These are phyloP conservation scores for Lamprotornis superbus DNA, from an alignment of 2,113 vertebrate species.

Conservation along the genomic window DNA sequence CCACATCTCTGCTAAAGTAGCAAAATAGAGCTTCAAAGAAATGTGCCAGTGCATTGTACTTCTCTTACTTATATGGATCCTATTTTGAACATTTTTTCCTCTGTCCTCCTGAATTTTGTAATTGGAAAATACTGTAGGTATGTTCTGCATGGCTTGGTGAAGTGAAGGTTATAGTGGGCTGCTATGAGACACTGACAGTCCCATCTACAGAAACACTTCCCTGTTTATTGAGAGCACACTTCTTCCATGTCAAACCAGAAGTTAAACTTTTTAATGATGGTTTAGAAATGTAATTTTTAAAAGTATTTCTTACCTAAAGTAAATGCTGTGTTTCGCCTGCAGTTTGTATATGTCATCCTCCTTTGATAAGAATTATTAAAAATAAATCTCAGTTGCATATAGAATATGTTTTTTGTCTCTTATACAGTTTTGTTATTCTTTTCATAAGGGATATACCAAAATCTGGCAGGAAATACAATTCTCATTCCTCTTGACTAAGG, in stretches of 20 bases:
- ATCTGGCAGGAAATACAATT: not conserved
- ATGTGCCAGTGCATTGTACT: not conserved
- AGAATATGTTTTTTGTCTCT: not conserved
- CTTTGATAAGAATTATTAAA: not conserved
- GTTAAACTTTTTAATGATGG: not conserved
- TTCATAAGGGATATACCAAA: not conserved
- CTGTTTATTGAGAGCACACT: not conserved
- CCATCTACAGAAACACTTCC: not conserved
- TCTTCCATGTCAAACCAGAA: not conserved
- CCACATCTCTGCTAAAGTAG: not conserved
- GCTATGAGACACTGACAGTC: not conserved
- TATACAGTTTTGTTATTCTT: not conserved
- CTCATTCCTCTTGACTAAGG: not conserved
- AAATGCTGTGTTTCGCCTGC: not conserved
- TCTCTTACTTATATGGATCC: not conserved
- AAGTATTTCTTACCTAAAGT: not conserved
- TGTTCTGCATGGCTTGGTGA: not conserved
- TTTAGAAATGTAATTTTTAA: not conserved
- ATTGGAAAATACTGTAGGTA: not conserved
- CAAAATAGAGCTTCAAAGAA: not conserved
- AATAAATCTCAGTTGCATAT: not conserved
- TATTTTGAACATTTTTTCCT: not conserved
- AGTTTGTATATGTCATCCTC: not conserved
- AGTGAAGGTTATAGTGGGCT: not conserved
- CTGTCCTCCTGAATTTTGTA: not conserved